Conservation (phyloP, 2,113 vertebrate species). For the Poeciliopsis retropinna region DNA sequence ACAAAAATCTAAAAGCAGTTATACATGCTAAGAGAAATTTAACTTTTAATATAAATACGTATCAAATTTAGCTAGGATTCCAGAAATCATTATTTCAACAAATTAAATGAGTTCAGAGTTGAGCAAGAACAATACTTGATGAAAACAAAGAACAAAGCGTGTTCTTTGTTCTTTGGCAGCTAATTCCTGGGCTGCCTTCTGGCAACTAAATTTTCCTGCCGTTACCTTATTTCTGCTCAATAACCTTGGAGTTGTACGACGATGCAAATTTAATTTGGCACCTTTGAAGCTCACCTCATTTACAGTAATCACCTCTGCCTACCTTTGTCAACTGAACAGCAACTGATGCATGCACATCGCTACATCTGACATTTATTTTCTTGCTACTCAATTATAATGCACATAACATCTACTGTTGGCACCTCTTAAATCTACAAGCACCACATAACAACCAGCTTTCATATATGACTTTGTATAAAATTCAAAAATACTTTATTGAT, state of each 20-base stretch:
- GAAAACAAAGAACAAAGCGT: constrained; percentile 4
- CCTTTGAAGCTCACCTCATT: constrained; percentile 52
- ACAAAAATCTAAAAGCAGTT: background rate
- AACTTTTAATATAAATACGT: background rate
- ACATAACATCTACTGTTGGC: constrained; percentile 8
- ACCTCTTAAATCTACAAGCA: constrained; percentile 6
- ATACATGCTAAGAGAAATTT: background rate
- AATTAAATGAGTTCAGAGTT: background rate
- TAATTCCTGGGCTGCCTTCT: background rate
- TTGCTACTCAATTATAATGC: constrained; percentile 20
- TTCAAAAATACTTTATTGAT: too few species aligned
- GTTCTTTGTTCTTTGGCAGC: too few species aligned
- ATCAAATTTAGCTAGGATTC: too few species aligned
- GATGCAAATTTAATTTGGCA: constrained; percentile 39
- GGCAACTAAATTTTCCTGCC: background rate
- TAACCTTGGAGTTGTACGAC: constrained; percentile 7
- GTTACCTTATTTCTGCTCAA: constrained; percentile 1
- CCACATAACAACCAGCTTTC: constrained; percentile 24
- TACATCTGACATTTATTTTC: constrained; percentile 22
- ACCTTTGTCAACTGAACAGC: constrained; percentile 31
- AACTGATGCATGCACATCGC: constrained; percentile 35
- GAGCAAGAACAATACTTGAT: background rate
- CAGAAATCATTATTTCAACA: background rate
- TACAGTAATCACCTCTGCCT: constrained; percentile 37
- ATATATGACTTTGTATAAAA: constrained; percentile 2